Percentiles rank a stretch among this genome's conserved stretches.
phyloP scores from a whole-genome alignment of 2,888 invertebrate genomes.

The Aphidoletes aphidimyza region DNA sequence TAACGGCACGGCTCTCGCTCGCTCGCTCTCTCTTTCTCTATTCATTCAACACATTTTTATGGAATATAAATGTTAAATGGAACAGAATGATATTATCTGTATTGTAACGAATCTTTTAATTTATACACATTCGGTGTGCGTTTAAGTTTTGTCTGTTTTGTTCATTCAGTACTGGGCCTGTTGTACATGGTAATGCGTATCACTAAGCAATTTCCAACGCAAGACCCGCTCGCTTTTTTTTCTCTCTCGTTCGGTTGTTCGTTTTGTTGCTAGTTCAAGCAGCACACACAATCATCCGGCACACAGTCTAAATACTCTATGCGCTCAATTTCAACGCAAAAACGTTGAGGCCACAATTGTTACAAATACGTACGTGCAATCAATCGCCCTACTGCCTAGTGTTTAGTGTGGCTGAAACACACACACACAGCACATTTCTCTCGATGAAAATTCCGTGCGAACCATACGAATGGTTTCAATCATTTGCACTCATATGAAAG shows the following conservation, averaged over 20 bases:
- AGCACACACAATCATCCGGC: background rate
- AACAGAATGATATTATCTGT: slow-evolving; percentile 51
- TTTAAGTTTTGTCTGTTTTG: background rate
- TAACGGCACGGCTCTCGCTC: slow-evolving; percentile 5
- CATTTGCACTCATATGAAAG: slow-evolving; percentile 21
- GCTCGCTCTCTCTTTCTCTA: too few relatives aligned
- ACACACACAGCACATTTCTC: background rate
- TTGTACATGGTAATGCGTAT: too few relatives aligned
- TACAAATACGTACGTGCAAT: slow-evolving; percentile 35
- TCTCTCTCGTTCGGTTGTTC: too few relatives aligned
- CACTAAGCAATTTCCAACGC: background rate
- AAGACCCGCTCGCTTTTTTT: too few relatives aligned
- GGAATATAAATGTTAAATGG: slow-evolving; percentile 51
- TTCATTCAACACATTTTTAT: slow-evolving; percentile 44
- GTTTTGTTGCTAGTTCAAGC: too few relatives aligned
- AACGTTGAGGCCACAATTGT: slow-evolving; percentile 15
- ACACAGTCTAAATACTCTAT: background rate
- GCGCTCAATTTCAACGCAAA: slow-evolving; percentile 2
- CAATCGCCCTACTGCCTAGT: slow-evolving; percentile 12
- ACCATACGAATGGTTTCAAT: slow-evolving; percentile 3
- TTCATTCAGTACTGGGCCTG: too few relatives aligned
- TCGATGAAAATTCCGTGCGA: slow-evolving; percentile 1
- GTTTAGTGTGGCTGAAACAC: too few relatives aligned
- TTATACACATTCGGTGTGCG: slow-evolving; percentile 25
- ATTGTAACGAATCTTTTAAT: slow-evolving; percentile 51